These are phyloP conservation scores for Thinocorus orbignyianus DNA, from an alignment of 2,113 vertebrate genomes.

Conservation along the genomic window DNA sequence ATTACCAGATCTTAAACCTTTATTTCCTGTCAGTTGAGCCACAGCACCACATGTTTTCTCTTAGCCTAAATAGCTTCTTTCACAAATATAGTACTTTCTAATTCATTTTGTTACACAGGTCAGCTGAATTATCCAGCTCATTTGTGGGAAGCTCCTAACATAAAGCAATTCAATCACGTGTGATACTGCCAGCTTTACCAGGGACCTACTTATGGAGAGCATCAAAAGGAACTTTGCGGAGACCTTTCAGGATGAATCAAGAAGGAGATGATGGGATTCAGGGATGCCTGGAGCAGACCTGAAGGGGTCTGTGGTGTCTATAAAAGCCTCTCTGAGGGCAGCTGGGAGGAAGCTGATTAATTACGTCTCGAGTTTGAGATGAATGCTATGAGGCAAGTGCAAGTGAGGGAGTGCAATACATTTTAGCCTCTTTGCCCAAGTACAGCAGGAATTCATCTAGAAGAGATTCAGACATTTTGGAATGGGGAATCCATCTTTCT, in stretches of 20 bases:
- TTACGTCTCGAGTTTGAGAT: not conserved
- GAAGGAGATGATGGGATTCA: not conserved
- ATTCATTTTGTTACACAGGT: not conserved
- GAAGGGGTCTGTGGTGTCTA: not conserved
- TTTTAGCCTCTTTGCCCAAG: not conserved
- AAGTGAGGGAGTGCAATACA: not conserved
- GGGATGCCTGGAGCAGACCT: not conserved
- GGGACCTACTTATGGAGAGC: not conserved
- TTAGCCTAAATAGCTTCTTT: not conserved
- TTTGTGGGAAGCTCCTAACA: not conserved
- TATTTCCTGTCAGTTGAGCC: not conserved
- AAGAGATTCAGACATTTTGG: not conserved
- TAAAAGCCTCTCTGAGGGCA: not conserved
- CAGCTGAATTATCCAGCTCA: not conserved
- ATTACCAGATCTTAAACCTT: not conserved
- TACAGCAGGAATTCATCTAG: not conserved
- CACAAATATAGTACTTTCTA: not conserved
- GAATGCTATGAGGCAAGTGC: not conserved
- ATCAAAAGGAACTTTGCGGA: no score
- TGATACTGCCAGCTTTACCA: not conserved
- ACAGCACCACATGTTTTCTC: not conserved
- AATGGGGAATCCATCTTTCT: not conserved
- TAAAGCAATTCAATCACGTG: not conserved
- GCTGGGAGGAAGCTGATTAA: not conserved
- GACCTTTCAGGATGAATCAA: not conserved